A percentile compares a stretch with the other conserved stretches of the same genome.
Conservation (phyloP, 1,140 invertebrate genomes). For the Stratiolaelaps scimitus region DNA sequence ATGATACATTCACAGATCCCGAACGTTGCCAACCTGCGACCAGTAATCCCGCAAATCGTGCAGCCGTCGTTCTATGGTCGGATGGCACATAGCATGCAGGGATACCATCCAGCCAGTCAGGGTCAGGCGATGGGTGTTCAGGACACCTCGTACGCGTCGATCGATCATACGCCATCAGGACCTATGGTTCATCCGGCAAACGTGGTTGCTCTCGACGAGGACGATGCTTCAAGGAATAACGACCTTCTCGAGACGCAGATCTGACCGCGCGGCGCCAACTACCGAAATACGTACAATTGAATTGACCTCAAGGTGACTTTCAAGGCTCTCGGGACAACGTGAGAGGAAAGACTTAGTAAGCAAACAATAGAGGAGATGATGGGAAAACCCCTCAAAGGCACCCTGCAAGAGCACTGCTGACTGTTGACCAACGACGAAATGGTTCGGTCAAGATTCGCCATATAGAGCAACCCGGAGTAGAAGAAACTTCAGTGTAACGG, state of each 20-base stretch:
- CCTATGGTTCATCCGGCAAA: slow-evolving; percentile 11
- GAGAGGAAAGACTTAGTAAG: no score
- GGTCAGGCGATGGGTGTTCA: not conserved
- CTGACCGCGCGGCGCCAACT: slow-evolving; percentile 19
- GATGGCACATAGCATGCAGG: slow-evolving; percentile 15
- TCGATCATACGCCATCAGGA: not conserved
- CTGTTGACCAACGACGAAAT: no score
- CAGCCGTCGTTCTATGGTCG: slow-evolving; percentile 7
- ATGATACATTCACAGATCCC: slow-evolving; percentile 1
- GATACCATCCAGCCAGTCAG: not conserved
- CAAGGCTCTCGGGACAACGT: no score
- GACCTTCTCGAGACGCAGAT: slow-evolving; percentile 28
- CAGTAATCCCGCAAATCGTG: slow-evolving; percentile 14
- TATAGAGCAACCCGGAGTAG: no score
- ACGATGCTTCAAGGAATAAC: slow-evolving; percentile 5
- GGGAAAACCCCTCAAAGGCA: no score
- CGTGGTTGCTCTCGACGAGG: slow-evolving; percentile 5
- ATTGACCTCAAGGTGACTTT: no score
- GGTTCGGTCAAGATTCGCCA: no score
- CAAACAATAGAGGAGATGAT: no score
- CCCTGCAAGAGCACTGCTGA: no score
- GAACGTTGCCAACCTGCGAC: slow-evolving; percentile 3
- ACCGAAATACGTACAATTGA: not conserved
- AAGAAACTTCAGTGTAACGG: no score
- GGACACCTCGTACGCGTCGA: slow-evolving; percentile 22